Evolutionary conservation across 2,797 vertebrate genomes (phyloP), one percentile per base, ranked within the genome.

Genomic region (Morus bassanus): DNA sequence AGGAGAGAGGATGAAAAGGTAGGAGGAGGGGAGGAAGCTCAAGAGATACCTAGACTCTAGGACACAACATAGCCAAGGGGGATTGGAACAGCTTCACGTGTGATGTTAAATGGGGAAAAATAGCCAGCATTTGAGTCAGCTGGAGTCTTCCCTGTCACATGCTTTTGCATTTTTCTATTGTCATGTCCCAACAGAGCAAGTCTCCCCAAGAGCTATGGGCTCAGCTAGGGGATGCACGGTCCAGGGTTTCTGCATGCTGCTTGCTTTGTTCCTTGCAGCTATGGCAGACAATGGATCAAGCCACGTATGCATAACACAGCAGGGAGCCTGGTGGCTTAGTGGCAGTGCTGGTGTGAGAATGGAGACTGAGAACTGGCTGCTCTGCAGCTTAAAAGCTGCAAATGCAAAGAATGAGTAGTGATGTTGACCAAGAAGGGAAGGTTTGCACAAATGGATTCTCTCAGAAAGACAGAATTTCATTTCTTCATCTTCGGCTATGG

Each of bases 281-380:
- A 0, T 30, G n/a, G 67, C 51, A 77, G 60, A 18, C 2, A 16
- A 43, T 48, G 50, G n/a, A 10, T 81, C 59, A n/a, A 65, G 45
- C 56, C 11, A 13, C 0, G 1, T 18, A 2, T 2, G 7, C 0
- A 0, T 80, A 18, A 5, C 28, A 8, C 27, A 78, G 59, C 31
- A 37, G 57, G 31, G 54, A 88, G 31, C 13, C 50, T 63, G 30
- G 25, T 76, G 43, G 43, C 45, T 56, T 21, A 45, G 70, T 35
- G 65, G 16, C 37, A 56, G 18, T 88, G 63, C 54, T 81, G 9
- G 4, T 83, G 28, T 88, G 82, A 88, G 43, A 53, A 33, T 14
- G 11, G 18, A 56, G 39, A 5, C 35, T 8, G 35, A 43, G 35
- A 78, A 21, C 23, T 80, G 75, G 45, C 74, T 74, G 31, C 12